Base-by-base conservation (phyloP, 2,797 vertebrate species). In the Cryptoprocta ferox region DNA sequence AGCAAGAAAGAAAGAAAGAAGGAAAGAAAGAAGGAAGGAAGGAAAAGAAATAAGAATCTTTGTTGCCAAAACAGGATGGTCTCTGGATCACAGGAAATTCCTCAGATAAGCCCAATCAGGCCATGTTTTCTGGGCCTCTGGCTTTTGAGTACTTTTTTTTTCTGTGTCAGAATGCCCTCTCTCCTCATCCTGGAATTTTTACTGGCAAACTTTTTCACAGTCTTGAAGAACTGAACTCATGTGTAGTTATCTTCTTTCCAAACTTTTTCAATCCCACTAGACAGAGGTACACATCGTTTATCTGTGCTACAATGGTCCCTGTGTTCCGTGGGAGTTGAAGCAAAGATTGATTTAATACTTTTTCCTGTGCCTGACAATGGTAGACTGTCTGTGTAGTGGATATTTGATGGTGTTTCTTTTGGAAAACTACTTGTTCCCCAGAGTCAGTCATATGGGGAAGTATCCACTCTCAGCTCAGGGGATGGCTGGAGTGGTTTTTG, bases 1-100 rank as follows among this genome's bases (percentile, higher is more conserved):
- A 48, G 13, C 12, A 48, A 50, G 15, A 50, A 50, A 15, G 5
- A 16, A 50, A 50, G 15, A 50, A 16, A 50, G 5, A 15, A 50
- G 2, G 5, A 53, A 18, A 53, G 16, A 53, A 18, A 18, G 5
- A 5, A 50, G 16, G 5, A 50, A 16, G 16, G 15, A 50, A 15
- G 21, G 21, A 24, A 59, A 59, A 59, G 35, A 91, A 96, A 71
- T 21, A 96, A 96, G 50, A 30, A 28, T 59, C 19, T 81, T 59
- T 70, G 12, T 56, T 83, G 32, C 18, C 21, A 61, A 78, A 89
- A 84, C 24, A 87, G 45, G 63, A 32, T 50, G 26, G 5, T 14
- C 4, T 83, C n/a, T 79, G 35, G 79, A 71, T 63, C 50, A 59
- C 0, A 91, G 10, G 39, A 89, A 76, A 42, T 82, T 66, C 13